Base-by-base conservation (phyloP, 2,113 vertebrate genomes). In the Brachypodius melanocephalos region DNA sequence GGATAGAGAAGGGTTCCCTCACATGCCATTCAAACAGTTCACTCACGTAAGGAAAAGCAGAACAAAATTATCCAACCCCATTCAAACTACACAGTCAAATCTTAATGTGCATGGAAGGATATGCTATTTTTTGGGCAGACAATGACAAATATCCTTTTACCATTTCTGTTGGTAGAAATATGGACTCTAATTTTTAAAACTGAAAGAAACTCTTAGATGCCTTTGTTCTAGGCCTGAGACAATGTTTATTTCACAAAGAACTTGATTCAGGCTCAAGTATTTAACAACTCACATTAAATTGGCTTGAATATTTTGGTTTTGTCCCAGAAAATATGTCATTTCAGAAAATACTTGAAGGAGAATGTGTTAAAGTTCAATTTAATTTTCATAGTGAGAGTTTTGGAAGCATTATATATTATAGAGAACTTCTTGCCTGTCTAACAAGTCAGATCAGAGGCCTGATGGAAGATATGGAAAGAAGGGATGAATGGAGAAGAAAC, bases 381-480 rank as follows among this genome's bases (percentile, higher is more conserved):
- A n/a, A 63, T 71, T 73, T 90, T 32, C 18, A 17, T 51, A 45
- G 32, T 49, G 42, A 80, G 42, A 79, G 32, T 88, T 92, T 85
- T 94, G 52, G 25, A 83, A 75, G 46, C 11, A 36, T 55, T 85
- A 9, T 36, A 8, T 94, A 8, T 89, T 45, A 24, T 54, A 62
- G 14, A 73, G 26, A 72, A 13, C 20, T 68, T 93, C 28, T 90
- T 82, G 14, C 52, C 38, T 92, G 21, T 96, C 85, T 97, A 46
- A 93, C 86, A 94, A 99, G 99, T 73, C 98, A 99, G 97, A 93
- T 98, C 34, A 72, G 69, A 83, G 97, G 96, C 43, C 85, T 98
- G 96, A 97, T 96, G 58, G 96, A 97, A 74, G 97, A 98, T 61
- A 80, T 98, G 63, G 97, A 97, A 95, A 98, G 71, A 95, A 96